phyloP scores from a whole-genome alignment of 2,888 invertebrate genomes.

The Scaptomyza flava region DNA sequence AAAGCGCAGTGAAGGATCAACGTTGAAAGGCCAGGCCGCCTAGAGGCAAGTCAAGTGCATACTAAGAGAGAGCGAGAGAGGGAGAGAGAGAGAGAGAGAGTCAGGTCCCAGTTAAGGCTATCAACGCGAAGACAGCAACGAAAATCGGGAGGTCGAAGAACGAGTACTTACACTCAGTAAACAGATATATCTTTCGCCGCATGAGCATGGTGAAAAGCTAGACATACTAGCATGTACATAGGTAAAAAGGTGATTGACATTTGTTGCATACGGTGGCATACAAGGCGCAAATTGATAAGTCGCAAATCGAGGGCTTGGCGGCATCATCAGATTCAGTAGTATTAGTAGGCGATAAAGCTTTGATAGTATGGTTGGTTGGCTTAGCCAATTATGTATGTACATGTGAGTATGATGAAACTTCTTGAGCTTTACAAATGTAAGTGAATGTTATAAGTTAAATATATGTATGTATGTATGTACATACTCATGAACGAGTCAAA shows the following conservation, averaged over 20 bases:
- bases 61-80: no score
- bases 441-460: slow-evolving; percentile 34
- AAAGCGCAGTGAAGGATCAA: slow-evolving; percentile 56
- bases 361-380: background rate
- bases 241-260: background rate
- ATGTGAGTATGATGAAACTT: slow-evolving; percentile 19
- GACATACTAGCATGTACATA: background rate
- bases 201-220: slow-evolving; percentile 4
- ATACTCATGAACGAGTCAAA: slow-evolving; percentile 32
- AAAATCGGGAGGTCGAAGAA: slow-evolving; percentile 32
- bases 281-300: no score
- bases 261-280: no score
- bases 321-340: background rate
- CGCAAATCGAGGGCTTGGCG: background rate
- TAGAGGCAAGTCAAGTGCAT: slow-evolving; percentile 19
- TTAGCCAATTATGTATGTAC: background rate
- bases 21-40: slow-evolving; percentile 38
- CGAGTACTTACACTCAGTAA: slow-evolving; percentile 26
- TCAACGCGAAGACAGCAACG: slow-evolving; percentile 45
- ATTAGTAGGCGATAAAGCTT: background rate
- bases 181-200: slow-evolving; percentile 19
- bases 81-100: background rate
- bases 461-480: slow-evolving; percentile 25
- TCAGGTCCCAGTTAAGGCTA: slow-evolving; percentile 10
- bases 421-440: slow-evolving; percentile 30